Evolutionary conservation across 1,140 invertebrate genomes (phyloP), one percentile per base, ranked within the genome.

Genomic region (Temnothorax longispinosus): DNA sequence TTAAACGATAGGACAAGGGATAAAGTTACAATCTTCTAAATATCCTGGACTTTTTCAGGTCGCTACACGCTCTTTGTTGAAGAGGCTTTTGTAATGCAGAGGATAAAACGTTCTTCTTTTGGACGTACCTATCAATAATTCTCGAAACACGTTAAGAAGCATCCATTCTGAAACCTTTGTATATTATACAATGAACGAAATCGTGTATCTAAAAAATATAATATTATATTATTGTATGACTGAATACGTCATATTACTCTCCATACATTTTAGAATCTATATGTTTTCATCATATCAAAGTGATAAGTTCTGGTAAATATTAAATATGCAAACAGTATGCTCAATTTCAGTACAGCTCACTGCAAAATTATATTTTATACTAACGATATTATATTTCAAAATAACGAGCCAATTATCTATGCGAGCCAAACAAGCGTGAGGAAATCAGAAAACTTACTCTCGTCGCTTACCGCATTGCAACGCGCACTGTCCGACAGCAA

Each of bases 1-100:
- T 75, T 60, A 67, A 84, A 58, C 54, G 47, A 74, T 64, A 41
- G 32, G 32, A 85, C 64, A 60, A 71, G 44, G 32, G 64, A 76
- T 67, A 52, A 80, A 80, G 44, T 27, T 50, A 32, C 41, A 38
- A 65, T 50, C 44, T 80, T 15, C 47, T 80, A 38, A 76, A 65
- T 27, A 78, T 78, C 44, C 32, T 65, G 38, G 27, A 13, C 44
- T 78, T 47, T 50, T 47, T 35, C 18, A 64, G 10, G 11, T 44
- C 15, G 54, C 11, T 76, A 44, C 21, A 60, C 21, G 38, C 10
- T 78, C 41, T 78, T 78, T 50, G 58, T 62, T 58, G 21, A 62
- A 77, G 21, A 62, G 7, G 35, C 58, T 62, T 62, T n/a, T 77
- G 21, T 78, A 78, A 50, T 78, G 50, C 2, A 44, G 35, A 15